Evolutionary conservation across 2,113 vertebrate genomes (phyloP).

Genomic region (Actenoides hombroni): DNA sequence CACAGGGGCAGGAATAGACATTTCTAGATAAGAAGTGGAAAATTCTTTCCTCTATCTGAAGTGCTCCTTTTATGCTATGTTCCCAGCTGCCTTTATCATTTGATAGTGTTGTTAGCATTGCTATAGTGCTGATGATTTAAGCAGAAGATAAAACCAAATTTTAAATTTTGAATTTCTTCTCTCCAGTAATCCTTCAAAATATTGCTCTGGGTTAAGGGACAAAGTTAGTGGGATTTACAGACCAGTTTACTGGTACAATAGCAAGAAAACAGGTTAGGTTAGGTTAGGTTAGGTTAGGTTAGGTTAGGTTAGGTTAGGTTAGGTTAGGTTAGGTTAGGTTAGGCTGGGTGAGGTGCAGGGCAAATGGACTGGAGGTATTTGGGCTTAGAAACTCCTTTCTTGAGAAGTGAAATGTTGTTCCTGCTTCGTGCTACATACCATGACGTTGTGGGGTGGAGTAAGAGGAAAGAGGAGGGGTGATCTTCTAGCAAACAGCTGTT

Average conservation of each 20-base stretch:
- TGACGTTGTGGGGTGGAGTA: slow-evolving; percentile 52
- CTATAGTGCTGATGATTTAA: background rate
- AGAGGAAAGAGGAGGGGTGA: slow-evolving; percentile 52
- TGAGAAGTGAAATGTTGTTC: background rate
- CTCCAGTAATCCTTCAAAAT: background rate
- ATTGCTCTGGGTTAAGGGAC: background rate
- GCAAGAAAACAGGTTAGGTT: background rate
- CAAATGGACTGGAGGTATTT: background rate
- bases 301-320: background rate
- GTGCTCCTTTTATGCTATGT: background rate
- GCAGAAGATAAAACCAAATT: background rate
- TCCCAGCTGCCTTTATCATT: background rate
- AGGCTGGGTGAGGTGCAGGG: background rate
- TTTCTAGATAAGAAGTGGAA: background rate
- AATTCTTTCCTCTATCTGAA: background rate
- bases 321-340: no score
- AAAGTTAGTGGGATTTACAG: background rate
- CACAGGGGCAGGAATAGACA: background rate
- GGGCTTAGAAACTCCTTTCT: background rate
- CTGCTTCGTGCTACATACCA: background rate
- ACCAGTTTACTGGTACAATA: background rate
- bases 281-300: background rate
- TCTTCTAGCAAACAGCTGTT: slow-evolving; percentile 16
- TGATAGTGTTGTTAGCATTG: background rate
- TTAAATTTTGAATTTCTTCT: background rate